phyloP scores from a whole-genome alignment of 2,797 vertebrate genomes.

The Tolypeutes matacus region DNA sequence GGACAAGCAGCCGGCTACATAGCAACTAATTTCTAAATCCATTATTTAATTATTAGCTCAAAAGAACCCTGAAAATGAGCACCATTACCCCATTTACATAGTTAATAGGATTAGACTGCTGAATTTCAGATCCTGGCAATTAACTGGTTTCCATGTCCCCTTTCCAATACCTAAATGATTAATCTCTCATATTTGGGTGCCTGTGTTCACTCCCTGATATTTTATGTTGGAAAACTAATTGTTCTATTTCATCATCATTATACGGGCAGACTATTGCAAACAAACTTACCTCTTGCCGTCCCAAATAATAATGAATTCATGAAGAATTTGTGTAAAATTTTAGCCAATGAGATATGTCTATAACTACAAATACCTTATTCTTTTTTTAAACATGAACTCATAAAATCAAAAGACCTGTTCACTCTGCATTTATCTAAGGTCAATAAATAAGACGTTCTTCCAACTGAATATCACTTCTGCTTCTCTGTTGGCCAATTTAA shows the following conservation, averaged over 20 bases:
- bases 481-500: conserved; percentile 58
- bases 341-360: conserved; percentile 73
- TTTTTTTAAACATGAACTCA: conserved; percentile 80
- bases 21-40: conserved; percentile 86
- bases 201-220: conserved; percentile 66
- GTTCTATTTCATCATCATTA: conserved; percentile 65
- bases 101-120: conserved; percentile 86
- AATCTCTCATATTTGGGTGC: conserved; percentile 81
- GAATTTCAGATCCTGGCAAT: conserved; percentile 86
- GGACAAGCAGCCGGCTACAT: conserved; percentile 71
- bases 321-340: conserved; percentile 68
- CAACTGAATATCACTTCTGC: conserved; percentile 51
- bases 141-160: conserved; percentile 82
- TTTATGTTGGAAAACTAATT: conserved; percentile 81
- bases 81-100: conserved; percentile 83
- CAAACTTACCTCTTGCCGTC: conserved; percentile 66
- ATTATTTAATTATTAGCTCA: conserved; percentile 87
- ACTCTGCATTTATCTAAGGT: conserved; percentile 25
- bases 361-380: conserved; percentile 61
- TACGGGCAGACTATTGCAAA: conserved; percentile 52
- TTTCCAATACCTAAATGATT: conserved; percentile 81
- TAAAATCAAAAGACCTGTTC: conserved; percentile 66
- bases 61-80: conserved; percentile 85
- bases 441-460: conserved; percentile 68
- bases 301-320: conserved; percentile 70